Evolutionary conservation across 2,888 invertebrate species (phyloP).

Genomic region (Apodemia mormo): DNA sequence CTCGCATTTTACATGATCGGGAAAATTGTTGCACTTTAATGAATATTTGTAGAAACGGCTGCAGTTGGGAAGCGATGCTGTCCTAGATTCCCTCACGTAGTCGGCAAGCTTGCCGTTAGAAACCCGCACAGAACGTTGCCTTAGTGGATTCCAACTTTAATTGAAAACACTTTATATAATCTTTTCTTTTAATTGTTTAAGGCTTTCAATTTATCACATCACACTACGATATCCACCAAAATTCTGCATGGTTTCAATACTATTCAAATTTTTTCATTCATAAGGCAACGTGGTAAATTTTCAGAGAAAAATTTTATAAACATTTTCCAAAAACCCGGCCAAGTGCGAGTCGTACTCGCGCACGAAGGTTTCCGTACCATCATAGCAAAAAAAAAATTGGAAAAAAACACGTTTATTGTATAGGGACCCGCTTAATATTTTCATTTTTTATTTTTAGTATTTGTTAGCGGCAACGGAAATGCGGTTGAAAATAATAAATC

Average conservation of each 20-base stretch:
- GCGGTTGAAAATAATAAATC: no score
- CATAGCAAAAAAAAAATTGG: no score
- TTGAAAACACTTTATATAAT: constrained; percentile 71
- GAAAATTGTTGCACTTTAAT: constrained; percentile 70
- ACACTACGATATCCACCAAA: constrained; percentile 31
- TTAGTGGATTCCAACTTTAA: constrained; percentile 70
- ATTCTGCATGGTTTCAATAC: constrained; percentile 40
- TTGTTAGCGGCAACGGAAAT: no score
- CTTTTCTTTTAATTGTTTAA: constrained; percentile 68
- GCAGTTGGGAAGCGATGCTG: constrained; percentile 55
- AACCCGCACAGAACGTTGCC: constrained; percentile 54
- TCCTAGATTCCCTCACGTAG: constrained; percentile 61
- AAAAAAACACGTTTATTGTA: no score
- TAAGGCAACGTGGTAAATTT: no score
- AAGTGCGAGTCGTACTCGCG: no score
- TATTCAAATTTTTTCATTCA: constrained; percentile 18
- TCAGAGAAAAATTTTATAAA: no score
- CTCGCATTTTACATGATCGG: constrained; percentile 43
- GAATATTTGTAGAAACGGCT: constrained; percentile 49
- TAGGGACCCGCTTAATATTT: no score
- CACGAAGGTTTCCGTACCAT: no score
- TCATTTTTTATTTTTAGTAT: no score
- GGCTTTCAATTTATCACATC: constrained; percentile 39
- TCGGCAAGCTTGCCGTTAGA: constrained; percentile 50
- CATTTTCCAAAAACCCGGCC: no score